Evolutionary conservation across 2,888 invertebrate species (phyloP).

Genomic region (Digitonthophagus gazella): DNA sequence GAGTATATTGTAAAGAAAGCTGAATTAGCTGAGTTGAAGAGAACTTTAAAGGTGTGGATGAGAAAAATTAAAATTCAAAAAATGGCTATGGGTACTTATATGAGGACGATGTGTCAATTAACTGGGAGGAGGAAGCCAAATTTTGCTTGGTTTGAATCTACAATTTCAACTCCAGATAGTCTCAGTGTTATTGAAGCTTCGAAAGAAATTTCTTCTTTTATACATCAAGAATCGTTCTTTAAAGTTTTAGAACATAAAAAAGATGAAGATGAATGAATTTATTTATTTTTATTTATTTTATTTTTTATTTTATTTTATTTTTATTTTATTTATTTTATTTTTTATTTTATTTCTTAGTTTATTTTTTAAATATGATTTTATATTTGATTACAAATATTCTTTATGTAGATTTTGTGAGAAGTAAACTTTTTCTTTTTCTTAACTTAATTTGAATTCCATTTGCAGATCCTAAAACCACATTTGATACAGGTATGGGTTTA

Average conservation of each 20-base stretch:
- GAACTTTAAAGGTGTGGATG: background rate
- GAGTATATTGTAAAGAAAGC: background rate
- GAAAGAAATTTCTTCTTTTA: background rate
- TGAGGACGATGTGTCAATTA: background rate
- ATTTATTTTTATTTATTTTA: background rate
- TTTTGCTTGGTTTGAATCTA: background rate
- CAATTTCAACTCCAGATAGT: background rate
- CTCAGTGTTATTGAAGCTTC: background rate
- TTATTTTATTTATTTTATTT: background rate
- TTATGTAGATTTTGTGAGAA: background rate
- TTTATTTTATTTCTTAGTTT: background rate
- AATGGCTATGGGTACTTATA: background rate
- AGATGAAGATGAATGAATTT: background rate
- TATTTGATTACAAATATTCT: background rate
- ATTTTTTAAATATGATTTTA: background rate
- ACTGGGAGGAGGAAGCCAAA: background rate
- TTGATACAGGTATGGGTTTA: constrained; percentile 2
- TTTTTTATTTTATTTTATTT: constrained; percentile 1
- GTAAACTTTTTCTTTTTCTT: constrained; percentile 1
- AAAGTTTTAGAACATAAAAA: background rate
- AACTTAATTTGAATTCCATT: constrained; percentile 18
- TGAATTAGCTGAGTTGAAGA: background rate
- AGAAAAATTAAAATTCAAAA: background rate
- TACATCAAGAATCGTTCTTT: background rate
- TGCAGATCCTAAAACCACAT: constrained; percentile 9